phyloP scores from a whole-genome alignment of 2,888 invertebrate species.

The Willowsia nigromaculata region DNA sequence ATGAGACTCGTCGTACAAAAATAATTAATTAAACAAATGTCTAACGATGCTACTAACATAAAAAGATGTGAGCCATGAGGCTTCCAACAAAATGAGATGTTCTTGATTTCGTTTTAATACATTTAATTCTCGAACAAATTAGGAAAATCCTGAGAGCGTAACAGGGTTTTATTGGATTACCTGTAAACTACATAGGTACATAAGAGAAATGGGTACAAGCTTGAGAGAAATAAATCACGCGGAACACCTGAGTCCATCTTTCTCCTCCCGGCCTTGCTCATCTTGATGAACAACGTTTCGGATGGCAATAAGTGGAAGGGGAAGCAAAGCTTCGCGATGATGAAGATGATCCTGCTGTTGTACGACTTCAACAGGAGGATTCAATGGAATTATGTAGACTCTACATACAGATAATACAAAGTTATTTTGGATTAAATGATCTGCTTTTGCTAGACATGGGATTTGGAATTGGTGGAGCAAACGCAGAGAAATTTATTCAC shows the following conservation, averaged over 20 bases:
- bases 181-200: neutral
- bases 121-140: slow-evolving; percentile 8
- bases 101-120: neutral
- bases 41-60: neutral
- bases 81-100: neutral
- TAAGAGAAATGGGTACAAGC: neutral
- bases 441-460: neutral
- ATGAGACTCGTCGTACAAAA: no score
- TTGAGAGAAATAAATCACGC: slow-evolving; percentile 32
- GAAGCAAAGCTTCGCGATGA: neutral
- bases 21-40: neutral
- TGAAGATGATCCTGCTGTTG: neutral
- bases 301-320: neutral
- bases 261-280: neutral
- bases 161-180: neutral
- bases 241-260: slow-evolving; percentile 49
- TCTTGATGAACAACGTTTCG: slow-evolving; percentile 28
- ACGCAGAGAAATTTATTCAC: slow-evolving; percentile 2
- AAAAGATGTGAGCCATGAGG: neutral
- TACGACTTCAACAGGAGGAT: slow-evolving; percentile 6
- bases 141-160: neutral
- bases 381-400: slow-evolving; percentile 46
- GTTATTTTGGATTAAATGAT: slow-evolving; percentile 7
- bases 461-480: neutral
- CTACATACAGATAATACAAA: neutral